Conservation (phyloP, 2,797 vertebrate genomes). For the Gobionotothen gibberifrons region DNA sequence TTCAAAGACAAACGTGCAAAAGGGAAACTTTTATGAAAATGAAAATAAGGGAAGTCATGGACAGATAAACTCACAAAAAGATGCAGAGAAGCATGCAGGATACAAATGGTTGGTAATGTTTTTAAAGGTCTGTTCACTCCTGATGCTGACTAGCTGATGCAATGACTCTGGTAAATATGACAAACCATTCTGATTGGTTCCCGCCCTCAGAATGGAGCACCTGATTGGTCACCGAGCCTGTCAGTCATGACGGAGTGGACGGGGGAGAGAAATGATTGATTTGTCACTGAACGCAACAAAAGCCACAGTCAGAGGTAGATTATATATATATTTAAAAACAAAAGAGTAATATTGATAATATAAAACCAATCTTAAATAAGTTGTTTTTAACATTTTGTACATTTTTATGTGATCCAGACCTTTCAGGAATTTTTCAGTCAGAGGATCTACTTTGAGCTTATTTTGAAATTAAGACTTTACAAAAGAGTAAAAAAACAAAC, state of each 20-base stretch:
- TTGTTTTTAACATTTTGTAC: slow-evolving; percentile 92
- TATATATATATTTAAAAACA: slow-evolving; percentile 74
- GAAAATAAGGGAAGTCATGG: background rate
- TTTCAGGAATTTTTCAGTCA: slow-evolving; percentile 97
- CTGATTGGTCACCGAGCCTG: slow-evolving; percentile 64
- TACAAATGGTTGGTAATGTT: slow-evolving; percentile 37
- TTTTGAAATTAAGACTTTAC: slow-evolving; percentile 87
- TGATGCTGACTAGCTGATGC: slow-evolving; percentile 68
- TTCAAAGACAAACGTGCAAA: slow-evolving; percentile 20
- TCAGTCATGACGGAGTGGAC: slow-evolving; percentile 77
- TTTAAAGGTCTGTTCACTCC: slow-evolving; percentile 62
- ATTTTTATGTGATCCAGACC: slow-evolving; percentile 95
- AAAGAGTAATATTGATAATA: slow-evolving; percentile 72
- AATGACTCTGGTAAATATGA: slow-evolving; percentile 45
- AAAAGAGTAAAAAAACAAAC: slow-evolving; percentile 73
- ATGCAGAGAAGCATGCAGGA: background rate
- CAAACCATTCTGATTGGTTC: slow-evolving; percentile 56
- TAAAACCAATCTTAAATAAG: slow-evolving; percentile 83
- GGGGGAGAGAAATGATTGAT: slow-evolving; percentile 47
- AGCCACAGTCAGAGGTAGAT: slow-evolving; percentile 69
- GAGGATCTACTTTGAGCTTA: slow-evolving; percentile 87
- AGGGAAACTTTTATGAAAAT: slow-evolving; percentile 7
- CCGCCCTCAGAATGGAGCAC: slow-evolving; percentile 27
- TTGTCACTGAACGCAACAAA: slow-evolving; percentile 71
- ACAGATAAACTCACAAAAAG: slow-evolving; percentile 25